Evolutionary conservation across 2,888 invertebrate species (phyloP), one percentile per base, ranked within the genome.

Genomic region (Drosophila emarginata): DNA sequence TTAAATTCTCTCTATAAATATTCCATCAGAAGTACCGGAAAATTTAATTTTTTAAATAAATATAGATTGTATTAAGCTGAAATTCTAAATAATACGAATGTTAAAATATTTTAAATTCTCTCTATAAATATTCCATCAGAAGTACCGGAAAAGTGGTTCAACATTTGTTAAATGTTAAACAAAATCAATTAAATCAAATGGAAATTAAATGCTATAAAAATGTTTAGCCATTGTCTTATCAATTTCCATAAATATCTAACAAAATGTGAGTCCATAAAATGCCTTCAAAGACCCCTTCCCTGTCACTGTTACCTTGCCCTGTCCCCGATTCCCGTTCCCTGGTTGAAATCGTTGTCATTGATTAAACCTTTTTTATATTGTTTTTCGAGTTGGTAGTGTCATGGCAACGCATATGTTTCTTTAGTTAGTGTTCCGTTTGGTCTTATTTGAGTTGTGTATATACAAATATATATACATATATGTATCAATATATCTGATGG

Each of bases 181-280:
- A 32, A 15, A 65, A 40, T 21, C 36, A 57, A 66, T 66, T 60
- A 40, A 71, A 60, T 39, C 23, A 14, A 37, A 70, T 72, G 72
- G 58, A 64, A 64, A 58, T 64, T 23, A 54, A 56, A 56, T 51
- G 40, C 21, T 50, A 67, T 81, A 79, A 81, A 77, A 74, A 14
- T 62, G 61, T 26, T 77, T 58, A 58, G 65, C 58, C 50, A 52
- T 70, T 64, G 37, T 54, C 76, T 83, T 83, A 86, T 83, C 80
- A 86, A 74, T 80, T 76, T 83, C 74, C 79, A 87, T 80, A 84
- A 81, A 84, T 77, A 81, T 76, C 58, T n/a, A 69, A 69, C 36
- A 36, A 65, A 67, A 70, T 76, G 69, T 60, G 61, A 73, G 64
- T 14, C 15, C 0, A 15, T 18, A 6, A 32, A 36, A 9, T 21